Conservation (phyloP, 1,140 invertebrate genomes). For the Bombus huntii region DNA sequence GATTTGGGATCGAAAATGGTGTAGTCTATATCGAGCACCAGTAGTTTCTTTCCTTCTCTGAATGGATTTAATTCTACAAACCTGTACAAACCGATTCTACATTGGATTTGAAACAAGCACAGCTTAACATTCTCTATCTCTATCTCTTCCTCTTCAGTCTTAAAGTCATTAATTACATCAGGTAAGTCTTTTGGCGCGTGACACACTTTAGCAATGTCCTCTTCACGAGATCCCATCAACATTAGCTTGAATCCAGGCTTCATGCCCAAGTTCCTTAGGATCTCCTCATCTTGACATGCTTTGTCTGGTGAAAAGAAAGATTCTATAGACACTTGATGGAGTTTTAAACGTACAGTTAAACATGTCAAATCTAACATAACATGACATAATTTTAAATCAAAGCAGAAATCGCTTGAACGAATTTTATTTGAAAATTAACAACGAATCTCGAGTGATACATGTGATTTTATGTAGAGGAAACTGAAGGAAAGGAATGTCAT, state of each 20-base stretch:
- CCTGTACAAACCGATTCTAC: constrained; percentile 92
- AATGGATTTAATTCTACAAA: constrained; percentile 92
- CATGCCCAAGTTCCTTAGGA: constrained; percentile 87
- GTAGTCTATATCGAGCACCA: constrained; percentile 98
- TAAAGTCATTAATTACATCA: constrained; percentile 93
- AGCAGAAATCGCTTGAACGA: background rate
- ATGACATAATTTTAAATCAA: constrained; percentile 17
- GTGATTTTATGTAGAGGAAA: background rate
- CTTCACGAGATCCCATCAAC: constrained; percentile 98
- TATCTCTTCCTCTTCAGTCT: constrained; percentile 94
- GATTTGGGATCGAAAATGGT: constrained; percentile 98
- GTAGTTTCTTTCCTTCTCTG: constrained; percentile 90
- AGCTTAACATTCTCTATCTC: constrained; percentile 92
- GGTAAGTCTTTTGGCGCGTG: constrained; percentile 90
- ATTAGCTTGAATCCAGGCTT: constrained; percentile 96
- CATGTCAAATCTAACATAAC: background rate
- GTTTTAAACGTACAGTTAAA: background rate
- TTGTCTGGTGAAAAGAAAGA: constrained; percentile 86
- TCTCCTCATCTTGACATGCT: constrained; percentile 89
- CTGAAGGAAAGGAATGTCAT: background rate
- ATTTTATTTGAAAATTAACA: constrained; percentile 12
- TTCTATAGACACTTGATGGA: constrained; percentile 42
- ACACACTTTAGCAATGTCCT: constrained; percentile 92
- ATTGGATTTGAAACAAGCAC: constrained; percentile 91
- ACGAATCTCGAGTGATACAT: background rate